Evolutionary conservation across 2,113 vertebrate genomes (phyloP), one percentile per base, ranked within the genome.

Genomic region (Oceanodroma tethys): DNA sequence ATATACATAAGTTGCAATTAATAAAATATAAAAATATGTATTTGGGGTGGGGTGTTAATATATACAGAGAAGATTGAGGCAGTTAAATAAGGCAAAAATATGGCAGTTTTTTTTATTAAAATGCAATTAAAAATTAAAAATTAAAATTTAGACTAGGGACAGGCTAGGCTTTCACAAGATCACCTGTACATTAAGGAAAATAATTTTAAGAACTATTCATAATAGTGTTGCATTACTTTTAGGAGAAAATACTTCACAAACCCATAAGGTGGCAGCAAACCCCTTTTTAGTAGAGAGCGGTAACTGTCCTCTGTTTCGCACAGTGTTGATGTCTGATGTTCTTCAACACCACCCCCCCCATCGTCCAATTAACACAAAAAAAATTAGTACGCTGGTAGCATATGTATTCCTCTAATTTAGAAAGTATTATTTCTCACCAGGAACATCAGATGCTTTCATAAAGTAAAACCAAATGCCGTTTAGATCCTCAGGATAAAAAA

Each of bases 261-360:
- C 63, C 98, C 98, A 98, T 78, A 79, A 97, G 98, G 90, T 98
- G 98, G 98, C 98, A 98, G 98, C 97, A 98, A 97, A 97, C 40
- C 22, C 92, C 98, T 95, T 85, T 88, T 59, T 55, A 95, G 78
- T 9, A 26, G 68, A 83, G 27, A 42, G 16, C 2, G 0, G 21
- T n/a, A 72, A 42, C 32, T 13, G 26, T 16, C 30, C 8, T 0
- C 9, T 50, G 7, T 58, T 67, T 40, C 10, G 48, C n/a, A 36
- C 50, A 5, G 60, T 56, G 22, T 5, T 22, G 7, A 14, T 36
- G 26, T 0, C 50, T 38, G 4, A 58, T 21, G 13, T 14, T 7
- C 26, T 83, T 67, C 65, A 67, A 5, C 7, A 45, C 10, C 2
- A 0, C 7, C 7, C 18, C 5, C 43, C 22, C 4, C 16, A 27